phyloP scores from a whole-genome alignment of 30 jellyfish, hydroid and myxozoan species.

The Haliclystus octoradiatus region DNA sequence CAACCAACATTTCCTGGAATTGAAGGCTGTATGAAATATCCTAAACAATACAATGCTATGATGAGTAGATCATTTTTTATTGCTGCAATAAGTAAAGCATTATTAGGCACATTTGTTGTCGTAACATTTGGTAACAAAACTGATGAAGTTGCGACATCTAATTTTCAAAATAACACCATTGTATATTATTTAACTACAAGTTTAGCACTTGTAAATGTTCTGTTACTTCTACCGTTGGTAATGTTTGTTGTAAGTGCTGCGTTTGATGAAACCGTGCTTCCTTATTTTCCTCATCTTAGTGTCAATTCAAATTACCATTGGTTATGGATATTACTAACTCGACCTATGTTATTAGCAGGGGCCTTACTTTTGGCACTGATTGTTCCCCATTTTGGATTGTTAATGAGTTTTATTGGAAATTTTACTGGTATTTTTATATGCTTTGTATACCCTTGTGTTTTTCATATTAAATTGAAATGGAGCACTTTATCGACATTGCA shows the following conservation, averaged over 20 bases:
- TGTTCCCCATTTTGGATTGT: constrained; percentile 54
- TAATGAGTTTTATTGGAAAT: constrained; percentile 49
- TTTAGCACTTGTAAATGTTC: constrained; percentile 17
- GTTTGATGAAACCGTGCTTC: constrained; percentile 58
- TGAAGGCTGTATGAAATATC: constrained; percentile 58
- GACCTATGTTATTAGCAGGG: constrained; percentile 28
- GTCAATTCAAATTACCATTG: constrained; percentile 40
- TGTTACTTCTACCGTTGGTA: constrained; percentile 31
- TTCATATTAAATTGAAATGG: constrained; percentile 58
- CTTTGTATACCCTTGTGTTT: constrained; percentile 28
- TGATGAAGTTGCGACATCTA: constrained; percentile 18
- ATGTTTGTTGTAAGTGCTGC: constrained; percentile 43
- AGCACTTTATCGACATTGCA: neutral
- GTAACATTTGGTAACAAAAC: constrained; percentile 51
- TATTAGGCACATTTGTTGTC: constrained; percentile 59
- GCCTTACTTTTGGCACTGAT: constrained; percentile 29
- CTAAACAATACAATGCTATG: constrained; percentile 19
- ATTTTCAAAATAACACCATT: constrained; percentile 10
- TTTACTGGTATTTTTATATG: constrained; percentile 42
- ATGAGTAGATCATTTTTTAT: constrained; percentile 18
- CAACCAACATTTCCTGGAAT: constrained; percentile 54
- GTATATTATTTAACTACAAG: constrained; percentile 17
- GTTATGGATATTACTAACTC: constrained; percentile 41
- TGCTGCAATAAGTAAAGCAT: constrained; percentile 24
- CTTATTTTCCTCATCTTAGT: constrained; percentile 59